Evolutionary conservation across 2,888 invertebrate genomes (phyloP).

Genomic region (Perizoma flavofasciatum): DNA sequence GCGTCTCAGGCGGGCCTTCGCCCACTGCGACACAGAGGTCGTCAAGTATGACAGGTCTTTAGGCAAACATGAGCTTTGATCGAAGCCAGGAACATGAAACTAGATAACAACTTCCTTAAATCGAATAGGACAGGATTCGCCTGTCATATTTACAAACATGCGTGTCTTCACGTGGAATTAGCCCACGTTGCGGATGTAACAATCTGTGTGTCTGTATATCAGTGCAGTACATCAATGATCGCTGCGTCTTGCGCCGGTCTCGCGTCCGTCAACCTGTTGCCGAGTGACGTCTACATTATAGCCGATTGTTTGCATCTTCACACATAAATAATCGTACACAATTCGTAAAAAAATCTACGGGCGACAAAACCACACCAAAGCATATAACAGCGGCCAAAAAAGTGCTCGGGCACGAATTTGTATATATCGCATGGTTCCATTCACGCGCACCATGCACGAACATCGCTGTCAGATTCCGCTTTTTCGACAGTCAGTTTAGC

Average conservation of each 20-base stretch:
- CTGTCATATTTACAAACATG: conserved; percentile 24
- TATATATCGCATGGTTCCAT: no score
- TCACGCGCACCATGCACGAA: no score
- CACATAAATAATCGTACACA: background rate
- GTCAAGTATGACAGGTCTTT: no score
- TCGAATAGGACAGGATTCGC: conserved; percentile 12
- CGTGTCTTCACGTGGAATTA: conserved; percentile 27
- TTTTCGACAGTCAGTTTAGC: no score
- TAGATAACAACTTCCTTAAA: background rate
- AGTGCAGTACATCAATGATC: conserved; percentile 32
- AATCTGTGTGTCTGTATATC: conserved; percentile 14
- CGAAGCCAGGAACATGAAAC: no score
- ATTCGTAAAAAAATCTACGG: background rate
- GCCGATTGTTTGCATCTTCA: conserved; percentile 5
- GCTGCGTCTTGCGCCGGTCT: conserved; percentile 23
- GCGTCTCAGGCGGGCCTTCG: no score
- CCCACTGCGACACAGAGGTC: no score
- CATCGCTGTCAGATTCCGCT: no score
- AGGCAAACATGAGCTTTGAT: no score
- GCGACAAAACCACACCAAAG: background rate
- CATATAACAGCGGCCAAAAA: no score
- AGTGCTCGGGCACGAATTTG: no score
- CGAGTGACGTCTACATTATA: conserved; percentile 24
- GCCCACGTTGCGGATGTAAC: conserved; percentile 22
- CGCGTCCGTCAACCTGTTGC: conserved; percentile 26